phyloP scores from a whole-genome alignment of 2,888 invertebrate species.

The Dolichomitus sp. region DNA sequence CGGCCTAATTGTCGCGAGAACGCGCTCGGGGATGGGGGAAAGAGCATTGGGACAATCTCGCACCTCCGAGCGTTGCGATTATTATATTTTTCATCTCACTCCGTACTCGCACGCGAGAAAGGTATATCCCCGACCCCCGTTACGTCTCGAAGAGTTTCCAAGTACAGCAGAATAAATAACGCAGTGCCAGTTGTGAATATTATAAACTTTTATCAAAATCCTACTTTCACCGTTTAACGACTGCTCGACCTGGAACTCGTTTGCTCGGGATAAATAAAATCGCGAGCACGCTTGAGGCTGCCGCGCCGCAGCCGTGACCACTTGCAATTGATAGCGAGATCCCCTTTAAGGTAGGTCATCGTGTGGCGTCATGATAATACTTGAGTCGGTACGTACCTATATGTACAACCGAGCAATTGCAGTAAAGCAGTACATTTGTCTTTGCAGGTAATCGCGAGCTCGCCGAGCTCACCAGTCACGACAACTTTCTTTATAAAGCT shows the following conservation, averaged over 20 bases:
- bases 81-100: background rate
- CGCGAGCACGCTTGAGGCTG: conserved; percentile 34
- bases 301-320: conserved; percentile 53
- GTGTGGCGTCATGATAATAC: conserved; percentile 56
- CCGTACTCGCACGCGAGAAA: conserved; percentile 26
- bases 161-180: conserved; percentile 8
- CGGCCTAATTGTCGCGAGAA: conserved; percentile 77
- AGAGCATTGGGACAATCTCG: conserved; percentile 57
- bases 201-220: conserved; percentile 75
- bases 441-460: conserved; percentile 48
- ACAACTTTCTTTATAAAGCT: conserved; percentile 66
- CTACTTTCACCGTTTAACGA: conserved; percentile 82
- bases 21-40: conserved; percentile 5
- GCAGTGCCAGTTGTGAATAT: conserved; percentile 34
- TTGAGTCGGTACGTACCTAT: background rate
- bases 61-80: conserved; percentile 37
- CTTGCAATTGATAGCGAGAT: conserved; percentile 69
- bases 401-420: conserved; percentile 7
- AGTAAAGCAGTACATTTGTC: conserved; percentile 45
- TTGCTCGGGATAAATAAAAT: conserved; percentile 41
- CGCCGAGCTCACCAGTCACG: conserved; percentile 43
- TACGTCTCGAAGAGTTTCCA: conserved; percentile 4
- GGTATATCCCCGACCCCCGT: conserved; percentile 33
- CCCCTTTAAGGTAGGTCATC: conserved; percentile 69
- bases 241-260: conserved; percentile 66